Percentiles rank a stretch among this genome's conserved stretches.
Evolutionary conservation across 2,113 vertebrate genomes (phyloP).

Genomic region (Protomyctophum bolini): DNA sequence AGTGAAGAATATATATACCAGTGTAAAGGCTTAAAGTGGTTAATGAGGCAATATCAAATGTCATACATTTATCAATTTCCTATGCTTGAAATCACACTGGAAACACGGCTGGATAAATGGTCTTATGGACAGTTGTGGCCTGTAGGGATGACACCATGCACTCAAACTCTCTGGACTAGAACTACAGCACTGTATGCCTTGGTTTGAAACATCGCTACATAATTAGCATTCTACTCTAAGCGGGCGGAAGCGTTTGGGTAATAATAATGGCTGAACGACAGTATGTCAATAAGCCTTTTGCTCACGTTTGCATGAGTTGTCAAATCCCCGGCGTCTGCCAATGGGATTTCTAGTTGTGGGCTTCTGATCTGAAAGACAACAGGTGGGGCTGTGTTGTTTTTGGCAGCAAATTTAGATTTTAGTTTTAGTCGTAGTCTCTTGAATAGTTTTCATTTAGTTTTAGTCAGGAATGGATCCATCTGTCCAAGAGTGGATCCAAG

Average conservation of each 20-base stretch:
- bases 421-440: too few relatives aligned
- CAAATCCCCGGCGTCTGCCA: not conserved
- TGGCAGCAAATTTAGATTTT: too few relatives aligned
- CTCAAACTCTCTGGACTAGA: conserved; percentile 4
- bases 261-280: conserved; percentile 41
- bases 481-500: too few relatives aligned
- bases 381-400: not conserved
- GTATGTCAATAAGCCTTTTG: conserved; percentile 2
- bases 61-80: conserved; percentile 3
- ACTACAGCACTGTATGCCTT: not conserved
- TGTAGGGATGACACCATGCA: not conserved
- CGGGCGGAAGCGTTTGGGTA: conserved; percentile 10
- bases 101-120: conserved; percentile 20
- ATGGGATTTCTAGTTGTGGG: conserved; percentile 12
- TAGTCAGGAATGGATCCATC: conserved; percentile 38
- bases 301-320: conserved; percentile 1
- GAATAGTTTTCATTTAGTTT: too few relatives aligned
- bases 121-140: conserved; percentile 18
- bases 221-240: not conserved
- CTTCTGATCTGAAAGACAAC: conserved; percentile 2
- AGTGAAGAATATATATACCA: too few relatives aligned
- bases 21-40: too few relatives aligned
- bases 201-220: not conserved
- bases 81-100: not conserved
- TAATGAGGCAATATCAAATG: conserved; percentile 27